Evolutionary conservation across 2,797 vertebrate species (phyloP), one percentile per base, ranked within the genome.

Genomic region (Melanotaenia trifasciata): DNA sequence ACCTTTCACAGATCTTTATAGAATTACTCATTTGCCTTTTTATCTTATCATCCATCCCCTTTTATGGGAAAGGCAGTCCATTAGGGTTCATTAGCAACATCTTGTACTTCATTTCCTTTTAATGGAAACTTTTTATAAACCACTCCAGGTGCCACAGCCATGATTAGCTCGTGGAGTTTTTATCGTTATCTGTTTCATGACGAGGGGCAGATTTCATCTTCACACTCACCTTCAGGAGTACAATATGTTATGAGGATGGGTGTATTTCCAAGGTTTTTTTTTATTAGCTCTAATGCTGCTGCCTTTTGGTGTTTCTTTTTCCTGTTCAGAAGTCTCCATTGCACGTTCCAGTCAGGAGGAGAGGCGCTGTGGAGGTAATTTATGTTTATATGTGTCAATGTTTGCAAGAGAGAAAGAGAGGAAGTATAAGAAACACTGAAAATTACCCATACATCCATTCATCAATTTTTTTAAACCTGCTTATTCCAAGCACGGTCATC

Each of bases 331-430:
- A 94, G 94, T 98, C 78, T 96, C 96, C 14, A 96, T 99, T 69
- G 98, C 97, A 78, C 95, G 96, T 83, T 98, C 97, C 76, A 97
- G 97, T 64, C 90, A 96, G 73, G 97, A 96, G 86, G 97, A 98
- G 83, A 96, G 95, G 84, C 94, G 89, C 67, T 99, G 98, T 92
- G 98, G 97, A 80, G 97, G 98, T 99, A 95, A 90, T 87, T 72
- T 79, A 63, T 79, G 13, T 74, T 20, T 77, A 14, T 64, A 36
- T 69, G 60, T 67, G 26, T 67, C 30, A 53, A 28, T 73, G 75
- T 70, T 28, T 56, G 45, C 67, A 59, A 64, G 50, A 56, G 53
- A 66, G 67, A 40, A 22, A n/a, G 28, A 43, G 14, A 64, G 9
- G 45, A 5, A 22, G 5, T 33, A 57, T 33, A 61, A 66, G 40